Evolutionary conservation across 2,113 vertebrate species (phyloP), one percentile per base, ranked within the genome.

Genomic region (Alaudala cheleensis): DNA sequence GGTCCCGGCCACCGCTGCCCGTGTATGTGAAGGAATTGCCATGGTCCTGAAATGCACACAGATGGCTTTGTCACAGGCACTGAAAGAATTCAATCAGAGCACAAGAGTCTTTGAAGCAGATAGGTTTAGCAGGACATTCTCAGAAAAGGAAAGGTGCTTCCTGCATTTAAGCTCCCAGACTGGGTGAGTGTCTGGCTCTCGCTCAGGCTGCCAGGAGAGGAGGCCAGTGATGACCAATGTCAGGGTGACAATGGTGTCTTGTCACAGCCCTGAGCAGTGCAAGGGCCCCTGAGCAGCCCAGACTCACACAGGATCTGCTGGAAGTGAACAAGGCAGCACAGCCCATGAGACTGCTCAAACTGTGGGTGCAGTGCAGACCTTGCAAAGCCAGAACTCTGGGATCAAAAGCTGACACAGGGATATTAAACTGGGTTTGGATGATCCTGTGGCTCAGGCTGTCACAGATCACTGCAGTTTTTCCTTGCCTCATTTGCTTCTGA

Each of bases 21-120:
- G 99, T 99, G 84, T 99, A 99, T 0, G 99, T 99, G 97, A 99
- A 99, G 72, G 98, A 99, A 81, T 99, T 99, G 5, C 99, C 99
- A 29, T 99, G 98, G 88, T 99, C 99, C 99, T 99, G 95, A 15
- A 97, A 96, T 0, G 2, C 11, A 79, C 6, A 77, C 0, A 1
- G 64, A 39, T 39, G 67, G n/a, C 10, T 95, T 76, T 5, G 7
- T 62, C 29, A 78, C 51, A 19, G 29, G 29, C 88, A 83, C 60
- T 70, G 22, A 47, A 57, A 15, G 0, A 58, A 58, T 2, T n/a
- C 60, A 5, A 9, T 4, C 42, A 29, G 51, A 83, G 47, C 83
- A 90, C 11, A 19, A 18, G 33, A 50, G 23, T 10, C 37, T 65
- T 61, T 65, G 9, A 28, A 23, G 6, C 17, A 23, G 72, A 34